Evolutionary conservation across 2,888 invertebrate species (phyloP).

Genomic region (Globia sparganii): DNA sequence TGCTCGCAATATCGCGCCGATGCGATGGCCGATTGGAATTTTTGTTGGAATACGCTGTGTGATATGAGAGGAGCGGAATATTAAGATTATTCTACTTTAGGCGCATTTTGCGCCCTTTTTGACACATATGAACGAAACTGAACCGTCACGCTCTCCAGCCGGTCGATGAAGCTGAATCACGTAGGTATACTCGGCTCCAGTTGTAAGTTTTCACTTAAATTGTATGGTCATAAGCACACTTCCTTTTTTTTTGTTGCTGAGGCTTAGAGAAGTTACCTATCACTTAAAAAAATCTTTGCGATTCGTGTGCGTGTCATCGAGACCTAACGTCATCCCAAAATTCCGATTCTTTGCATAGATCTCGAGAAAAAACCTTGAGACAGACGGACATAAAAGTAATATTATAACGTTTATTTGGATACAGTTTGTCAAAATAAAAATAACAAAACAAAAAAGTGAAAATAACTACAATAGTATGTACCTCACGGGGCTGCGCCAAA

Average conservation of each 20-base stretch:
- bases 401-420: not conserved
- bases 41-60: slow-evolving; percentile 67
- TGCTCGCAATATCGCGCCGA: slow-evolving; percentile 82
- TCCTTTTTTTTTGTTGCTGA: too few relatives aligned
- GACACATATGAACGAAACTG: not conserved
- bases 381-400: not conserved
- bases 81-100: not conserved
- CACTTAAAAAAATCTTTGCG: too few relatives aligned
- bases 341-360: too few relatives aligned
- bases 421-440: not conserved
- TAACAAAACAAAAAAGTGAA: not conserved
- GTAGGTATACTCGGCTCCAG: too few relatives aligned
- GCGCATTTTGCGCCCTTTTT: not conserved
- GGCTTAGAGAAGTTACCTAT: too few relatives aligned
- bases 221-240: too few relatives aligned
- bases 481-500: not conserved
- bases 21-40: slow-evolving; percentile 84
- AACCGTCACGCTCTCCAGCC: not conserved
- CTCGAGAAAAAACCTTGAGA: not conserved
- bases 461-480: not conserved
- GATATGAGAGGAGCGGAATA: slow-evolving; percentile 67
- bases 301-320: too few relatives aligned
- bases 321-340: too few relatives aligned
- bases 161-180: not conserved
- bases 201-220: too few relatives aligned